Evolutionary conservation across 2,888 invertebrate species (phyloP).

Genomic region (Drosophila phalerata): DNA sequence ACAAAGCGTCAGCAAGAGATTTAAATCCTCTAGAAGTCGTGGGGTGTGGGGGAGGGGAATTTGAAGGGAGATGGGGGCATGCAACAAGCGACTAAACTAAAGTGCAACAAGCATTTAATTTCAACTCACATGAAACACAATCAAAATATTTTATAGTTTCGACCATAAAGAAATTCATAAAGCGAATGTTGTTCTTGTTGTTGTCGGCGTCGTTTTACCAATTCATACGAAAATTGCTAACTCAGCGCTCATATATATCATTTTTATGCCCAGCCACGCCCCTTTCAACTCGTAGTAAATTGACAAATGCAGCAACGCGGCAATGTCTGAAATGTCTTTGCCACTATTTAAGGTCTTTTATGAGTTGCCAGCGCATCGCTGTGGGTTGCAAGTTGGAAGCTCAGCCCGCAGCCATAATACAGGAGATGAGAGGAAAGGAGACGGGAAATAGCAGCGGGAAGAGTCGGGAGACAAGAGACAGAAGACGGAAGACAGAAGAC

Average conservation of each 20-base stretch:
- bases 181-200: slow-evolving; percentile 42
- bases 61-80: slow-evolving; percentile 37
- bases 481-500: not conserved
- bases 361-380: slow-evolving; percentile 43
- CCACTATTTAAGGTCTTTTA: slow-evolving; percentile 78
- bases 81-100: slow-evolving; percentile 32
- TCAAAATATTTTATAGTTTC: slow-evolving; percentile 70
- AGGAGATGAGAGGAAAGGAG: not conserved
- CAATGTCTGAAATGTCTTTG: slow-evolving; percentile 78
- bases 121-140: slow-evolving; percentile 57
- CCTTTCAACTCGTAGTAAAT: slow-evolving; percentile 79
- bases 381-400: slow-evolving; percentile 51
- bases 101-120: slow-evolving; percentile 73
- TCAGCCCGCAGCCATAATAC: slow-evolving; percentile 28
- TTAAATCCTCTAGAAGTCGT: slow-evolving; percentile 44
- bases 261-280: slow-evolving; percentile 77
- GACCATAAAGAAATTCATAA: slow-evolving; percentile 69
- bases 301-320: slow-evolving; percentile 73
- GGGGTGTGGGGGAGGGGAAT: too few species aligned
- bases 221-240: slow-evolving; percentile 80
- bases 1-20: slow-evolving; percentile 18
- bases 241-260: slow-evolving; percentile 80
- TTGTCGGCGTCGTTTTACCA: slow-evolving; percentile 54
- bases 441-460: not conserved
- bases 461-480: not conserved